Percentiles rank a stretch among this genome's conserved stretches.
phyloP scores from a whole-genome alignment of 2,797 vertebrate species.

The Amniataba percoides region DNA sequence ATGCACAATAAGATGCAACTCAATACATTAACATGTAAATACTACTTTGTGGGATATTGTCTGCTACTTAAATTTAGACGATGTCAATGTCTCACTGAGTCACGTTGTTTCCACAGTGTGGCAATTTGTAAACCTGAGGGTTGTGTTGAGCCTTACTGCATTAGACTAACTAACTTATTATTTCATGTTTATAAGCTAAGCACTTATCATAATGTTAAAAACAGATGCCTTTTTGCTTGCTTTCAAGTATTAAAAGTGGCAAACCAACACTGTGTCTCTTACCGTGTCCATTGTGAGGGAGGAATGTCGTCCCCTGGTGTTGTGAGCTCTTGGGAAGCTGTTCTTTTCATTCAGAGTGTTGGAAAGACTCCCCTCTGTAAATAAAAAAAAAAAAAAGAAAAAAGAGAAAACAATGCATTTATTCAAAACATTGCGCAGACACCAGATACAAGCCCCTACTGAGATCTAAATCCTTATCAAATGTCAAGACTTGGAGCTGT shows the following conservation, averaged over 20 bases:
- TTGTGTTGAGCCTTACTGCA: neutral
- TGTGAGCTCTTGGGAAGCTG: slow-evolving; percentile 92
- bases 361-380: slow-evolving; percentile 95
- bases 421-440: slow-evolving; percentile 15
- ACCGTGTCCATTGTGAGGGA: slow-evolving; percentile 92
- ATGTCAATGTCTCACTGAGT: neutral
- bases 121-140: neutral
- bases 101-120: neutral
- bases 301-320: slow-evolving; percentile 92
- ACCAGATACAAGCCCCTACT: neutral
- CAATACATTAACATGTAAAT: neutral
- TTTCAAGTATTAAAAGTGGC: neutral
- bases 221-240: neutral
- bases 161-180: neutral
- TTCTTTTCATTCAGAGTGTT: slow-evolving; percentile 98
- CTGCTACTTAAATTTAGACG: neutral
- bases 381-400: too few species aligned
- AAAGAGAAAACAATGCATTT: neutral
- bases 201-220: neutral
- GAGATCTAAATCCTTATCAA: neutral
- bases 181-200: neutral
- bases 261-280: slow-evolving; percentile 62
- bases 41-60: neutral
- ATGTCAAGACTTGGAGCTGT: neutral
- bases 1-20: neutral